These are phyloP conservation scores for Petrophora chlorosata DNA, from an alignment of 2,888 invertebrate genomes.

Conservation along the genomic window DNA sequence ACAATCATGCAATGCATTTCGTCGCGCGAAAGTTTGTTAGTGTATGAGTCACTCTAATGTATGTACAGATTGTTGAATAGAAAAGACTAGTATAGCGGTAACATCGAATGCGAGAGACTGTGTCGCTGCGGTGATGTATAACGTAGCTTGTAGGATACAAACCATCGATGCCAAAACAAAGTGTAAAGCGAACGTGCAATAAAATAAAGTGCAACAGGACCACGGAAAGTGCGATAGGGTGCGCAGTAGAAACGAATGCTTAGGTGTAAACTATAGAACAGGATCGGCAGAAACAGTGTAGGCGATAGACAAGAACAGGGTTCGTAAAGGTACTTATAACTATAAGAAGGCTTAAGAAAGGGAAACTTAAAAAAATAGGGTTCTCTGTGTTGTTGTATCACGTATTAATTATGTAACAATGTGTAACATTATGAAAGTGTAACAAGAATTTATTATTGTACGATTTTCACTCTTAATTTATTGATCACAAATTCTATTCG, in stretches of 20 bases:
- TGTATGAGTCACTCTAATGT: constrained; percentile 56
- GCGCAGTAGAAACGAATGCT: constrained; percentile 40
- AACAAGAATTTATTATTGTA: constrained; percentile 79
- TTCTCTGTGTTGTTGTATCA: constrained; percentile 66
- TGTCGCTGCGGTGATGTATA: constrained; percentile 67
- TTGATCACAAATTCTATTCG: constrained; percentile 71
- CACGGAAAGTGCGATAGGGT: constrained; percentile 66
- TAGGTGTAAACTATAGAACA: constrained; percentile 40
- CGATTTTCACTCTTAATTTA: constrained; percentile 74
- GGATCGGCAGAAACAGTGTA: constrained; percentile 42
- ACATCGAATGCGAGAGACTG: constrained; percentile 71
- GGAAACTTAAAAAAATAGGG: constrained; percentile 74
- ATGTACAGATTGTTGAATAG: constrained; percentile 66
- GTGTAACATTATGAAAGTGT: constrained; percentile 77
- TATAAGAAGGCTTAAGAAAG: constrained; percentile 54
- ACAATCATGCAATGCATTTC: constrained; percentile 78
- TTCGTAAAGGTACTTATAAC: constrained; percentile 48
- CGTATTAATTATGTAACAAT: constrained; percentile 72
- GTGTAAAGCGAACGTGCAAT: constrained; percentile 70
- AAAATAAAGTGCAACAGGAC: constrained; percentile 70
- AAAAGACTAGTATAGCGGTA: constrained; percentile 60
- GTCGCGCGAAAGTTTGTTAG: constrained; percentile 50
- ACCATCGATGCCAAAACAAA: constrained; percentile 59
- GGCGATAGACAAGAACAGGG: constrained; percentile 37
- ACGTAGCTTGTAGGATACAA: constrained; percentile 58